Evolutionary conservation across 2,888 invertebrate genomes (phyloP), one percentile per base, ranked within the genome.

Genomic region (Rambutsinella grinnellia): DNA sequence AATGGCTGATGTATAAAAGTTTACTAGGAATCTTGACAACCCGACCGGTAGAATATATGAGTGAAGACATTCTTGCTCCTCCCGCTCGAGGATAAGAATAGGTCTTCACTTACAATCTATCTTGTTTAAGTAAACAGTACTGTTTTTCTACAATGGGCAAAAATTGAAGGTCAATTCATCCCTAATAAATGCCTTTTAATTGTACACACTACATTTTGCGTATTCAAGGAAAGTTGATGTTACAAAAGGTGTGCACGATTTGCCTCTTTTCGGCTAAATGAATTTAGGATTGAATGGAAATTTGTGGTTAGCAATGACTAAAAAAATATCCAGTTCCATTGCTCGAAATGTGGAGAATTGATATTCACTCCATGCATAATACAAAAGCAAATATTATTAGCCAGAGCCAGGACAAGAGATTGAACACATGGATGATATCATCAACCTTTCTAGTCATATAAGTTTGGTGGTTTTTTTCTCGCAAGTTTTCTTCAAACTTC

Each of bases 1-100:
- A 53, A 36, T 81, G 74, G 8, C 75, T 76, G 17, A 77, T 13
- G 27, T 78, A 76, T 56, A 83, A 69, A 58, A 76, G 72, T 58
- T 76, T 75, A 46, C 79, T 81, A 5, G 81, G 81, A 44, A 83
- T 79, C 60, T 79, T 78, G 0, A 83, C 83, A 47, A 81, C 71
- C 8, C 79, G 58, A 13, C 78, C 76, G 10, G 83, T 83, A 6
- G 60, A 68, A 53, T 83, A 83, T 2, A 76, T 54, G 10, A 76
- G 23, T 13, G 67, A 28, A 28, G 71, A 28, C 71, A 57, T 71
- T 21, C 2, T 70, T 28, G 17, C 17, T 46, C 15, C 2, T 46
- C 15, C 17, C 8, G n/a, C n/a, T n/a, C n/a, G n/a, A n/a, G n/a
- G n/a, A n/a, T n/a, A 46, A 46, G 15, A 3, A n/a, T 17, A 36